A percentile compares a stretch with the other conserved stretches of the same genome.
Evolutionary conservation across 2,888 invertebrate species (phyloP).

Genomic region (Laothoe populi): DNA sequence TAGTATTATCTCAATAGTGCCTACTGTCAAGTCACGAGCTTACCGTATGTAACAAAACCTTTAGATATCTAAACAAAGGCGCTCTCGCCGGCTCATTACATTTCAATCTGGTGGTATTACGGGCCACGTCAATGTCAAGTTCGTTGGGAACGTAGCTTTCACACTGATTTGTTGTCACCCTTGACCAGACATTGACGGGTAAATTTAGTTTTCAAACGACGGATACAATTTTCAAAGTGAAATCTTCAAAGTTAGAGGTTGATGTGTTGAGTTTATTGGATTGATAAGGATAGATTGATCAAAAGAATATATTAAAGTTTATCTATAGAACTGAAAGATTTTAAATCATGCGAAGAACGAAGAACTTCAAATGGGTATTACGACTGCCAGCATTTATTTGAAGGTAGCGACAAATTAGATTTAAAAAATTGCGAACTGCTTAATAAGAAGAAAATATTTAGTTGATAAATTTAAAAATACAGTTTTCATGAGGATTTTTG

Average conservation of each 20-base stretch:
- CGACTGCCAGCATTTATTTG: too few species aligned
- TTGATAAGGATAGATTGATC: neutral
- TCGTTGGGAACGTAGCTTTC: slow-evolving; percentile 57
- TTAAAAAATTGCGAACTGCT: too few species aligned
- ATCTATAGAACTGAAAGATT: neutral
- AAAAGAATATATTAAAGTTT: neutral
- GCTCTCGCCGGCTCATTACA: slow-evolving; percentile 54
- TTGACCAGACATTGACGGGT: slow-evolving; percentile 48
- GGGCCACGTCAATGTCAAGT: slow-evolving; percentile 70
- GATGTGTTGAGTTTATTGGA: neutral
- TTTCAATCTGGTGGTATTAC: slow-evolving; percentile 68
- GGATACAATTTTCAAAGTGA: neutral
- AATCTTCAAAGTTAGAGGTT: neutral
- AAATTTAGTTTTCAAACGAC: slow-evolving; percentile 8
- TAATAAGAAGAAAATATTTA: too few species aligned
- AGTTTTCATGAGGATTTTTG: too few species aligned
- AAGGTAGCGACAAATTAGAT: too few species aligned
- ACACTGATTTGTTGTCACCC: slow-evolving; percentile 71
- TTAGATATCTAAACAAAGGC: slow-evolving; percentile 42
- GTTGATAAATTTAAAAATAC: too few species aligned
- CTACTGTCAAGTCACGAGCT: neutral
- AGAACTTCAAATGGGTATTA: too few species aligned
- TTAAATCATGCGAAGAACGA: neutral
- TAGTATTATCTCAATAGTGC: too few species aligned
- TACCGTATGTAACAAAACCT: slow-evolving; percentile 25